Percentiles rank a stretch among this genome's conserved stretches.
These are phyloP conservation scores for Anadara kagoshimensis DNA, from an alignment of 1,140 invertebrate species.

Conservation along the genomic window DNA sequence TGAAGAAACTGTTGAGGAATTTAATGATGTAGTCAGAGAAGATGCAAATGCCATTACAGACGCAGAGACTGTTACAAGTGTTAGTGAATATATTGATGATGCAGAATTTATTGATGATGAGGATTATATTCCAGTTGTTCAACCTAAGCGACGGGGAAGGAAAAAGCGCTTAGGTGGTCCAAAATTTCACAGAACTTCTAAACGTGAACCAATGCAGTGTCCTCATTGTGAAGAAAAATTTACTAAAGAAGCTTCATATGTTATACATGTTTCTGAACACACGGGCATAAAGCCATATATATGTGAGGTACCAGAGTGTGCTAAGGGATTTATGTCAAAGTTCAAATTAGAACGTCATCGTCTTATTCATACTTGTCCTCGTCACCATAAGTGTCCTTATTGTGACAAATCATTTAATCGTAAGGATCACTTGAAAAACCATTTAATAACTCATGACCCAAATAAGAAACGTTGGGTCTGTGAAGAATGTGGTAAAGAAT, in stretches of 20 bases:
- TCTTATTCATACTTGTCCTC: slow-evolving; percentile 60
- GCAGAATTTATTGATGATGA: slow-evolving; percentile 40
- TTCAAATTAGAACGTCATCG: slow-evolving; percentile 67
- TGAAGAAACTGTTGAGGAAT: slow-evolving; percentile 13
- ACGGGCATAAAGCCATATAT: slow-evolving; percentile 81
- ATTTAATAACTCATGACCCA: slow-evolving; percentile 82
- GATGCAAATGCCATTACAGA: slow-evolving; percentile 11
- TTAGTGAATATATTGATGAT: slow-evolving; percentile 25
- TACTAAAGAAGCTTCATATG: slow-evolving; percentile 76
- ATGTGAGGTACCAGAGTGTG: slow-evolving; percentile 58
- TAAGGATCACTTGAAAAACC: slow-evolving; percentile 79
- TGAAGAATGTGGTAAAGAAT: slow-evolving; percentile 83
- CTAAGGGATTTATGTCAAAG: slow-evolving; percentile 66
- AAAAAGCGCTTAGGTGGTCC: slow-evolving; percentile 35
- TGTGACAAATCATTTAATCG: slow-evolving; percentile 83
- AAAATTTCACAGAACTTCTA: slow-evolving; percentile 39
- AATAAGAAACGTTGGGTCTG: slow-evolving; percentile 82
- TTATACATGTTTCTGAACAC: slow-evolving; percentile 72
- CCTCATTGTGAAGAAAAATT: slow-evolving; percentile 69
- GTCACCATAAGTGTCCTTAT: slow-evolving; percentile 79
- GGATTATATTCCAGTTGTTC: slow-evolving; percentile 26
- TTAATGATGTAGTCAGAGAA: slow-evolving; percentile 9
- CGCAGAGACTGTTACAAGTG: slow-evolving; percentile 34
- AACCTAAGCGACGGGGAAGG: slow-evolving; percentile 21
- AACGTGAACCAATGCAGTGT: slow-evolving; percentile 43